A percentile compares a stretch with the other conserved stretches of the same genome.
Evolutionary conservation across 2,797 vertebrate species (phyloP).

Genomic region (Acanthurus tractus): DNA sequence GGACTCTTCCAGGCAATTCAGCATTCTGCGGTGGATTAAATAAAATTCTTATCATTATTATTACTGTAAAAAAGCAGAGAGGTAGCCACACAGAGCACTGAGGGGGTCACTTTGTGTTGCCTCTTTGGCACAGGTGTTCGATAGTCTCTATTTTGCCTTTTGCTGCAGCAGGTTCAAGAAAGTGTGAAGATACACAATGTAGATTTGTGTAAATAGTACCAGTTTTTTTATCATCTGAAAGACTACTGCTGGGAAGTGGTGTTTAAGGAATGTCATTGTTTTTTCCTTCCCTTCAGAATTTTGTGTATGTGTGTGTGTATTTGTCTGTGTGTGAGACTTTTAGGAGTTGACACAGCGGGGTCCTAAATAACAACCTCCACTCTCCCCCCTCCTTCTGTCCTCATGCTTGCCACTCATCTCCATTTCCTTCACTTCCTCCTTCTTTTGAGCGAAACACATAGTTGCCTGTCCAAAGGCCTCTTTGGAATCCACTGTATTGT

Average conservation of each 20-base stretch:
- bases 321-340: slow-evolving; percentile 29
- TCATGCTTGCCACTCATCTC: slow-evolving; percentile 52
- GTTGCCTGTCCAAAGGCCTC: slow-evolving; percentile 45
- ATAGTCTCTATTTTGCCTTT: slow-evolving; percentile 23
- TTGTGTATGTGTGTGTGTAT: slow-evolving; percentile 18
- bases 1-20: slow-evolving; percentile 30
- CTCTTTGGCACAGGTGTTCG: slow-evolving; percentile 18
- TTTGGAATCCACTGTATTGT: slow-evolving; percentile 59
- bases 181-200: slow-evolving; percentile 9
- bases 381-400: slow-evolving; percentile 33
- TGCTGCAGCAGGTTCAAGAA: slow-evolving; percentile 2
- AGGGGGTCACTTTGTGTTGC: not conserved
- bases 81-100: not conserved
- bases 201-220: not conserved
- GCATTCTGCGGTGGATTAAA: slow-evolving; percentile 29
- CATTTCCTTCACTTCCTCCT: slow-evolving; percentile 67
- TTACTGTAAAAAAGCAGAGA: slow-evolving; percentile 31
- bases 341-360: slow-evolving; percentile 57
- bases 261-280: slow-evolving; percentile 27
- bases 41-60: slow-evolving; percentile 27
- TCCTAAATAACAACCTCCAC: slow-evolving; percentile 53
- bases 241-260: not conserved
- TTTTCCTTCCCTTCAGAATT: slow-evolving; percentile 31
- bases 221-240: slow-evolving; percentile 25
- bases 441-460: slow-evolving; percentile 56